Percentiles rank a stretch among this genome's conserved stretches.
Evolutionary conservation across 1,140 invertebrate species (phyloP).

Genomic region (Gryon sp.): DNA sequence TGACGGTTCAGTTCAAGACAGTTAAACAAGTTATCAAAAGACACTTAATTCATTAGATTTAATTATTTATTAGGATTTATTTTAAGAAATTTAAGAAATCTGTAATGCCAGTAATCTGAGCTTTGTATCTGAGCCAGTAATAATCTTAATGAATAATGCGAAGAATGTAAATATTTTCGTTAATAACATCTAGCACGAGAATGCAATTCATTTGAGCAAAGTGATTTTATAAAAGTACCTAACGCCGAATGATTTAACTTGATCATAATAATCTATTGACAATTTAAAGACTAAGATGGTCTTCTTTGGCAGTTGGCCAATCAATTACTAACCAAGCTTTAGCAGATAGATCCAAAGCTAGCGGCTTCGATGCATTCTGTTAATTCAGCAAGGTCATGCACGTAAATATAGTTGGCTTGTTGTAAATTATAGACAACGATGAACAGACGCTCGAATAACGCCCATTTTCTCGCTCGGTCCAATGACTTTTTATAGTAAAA

Average conservation of each 20-base stretch:
- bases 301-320: conserved; percentile 43
- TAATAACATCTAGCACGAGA: conserved; percentile 36
- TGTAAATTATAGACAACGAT: conserved; percentile 39
- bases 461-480: conserved; percentile 25
- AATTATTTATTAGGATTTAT: too few relatives aligned
- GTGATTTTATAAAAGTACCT: conserved; percentile 30
- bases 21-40: too few relatives aligned
- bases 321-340: conserved; percentile 53
- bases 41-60: too few relatives aligned
- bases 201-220: conserved; percentile 23
- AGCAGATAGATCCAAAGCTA: conserved; percentile 46
- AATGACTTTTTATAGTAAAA: conserved; percentile 18
- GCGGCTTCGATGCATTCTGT: conserved; percentile 37
- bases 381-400: conserved; percentile 55
- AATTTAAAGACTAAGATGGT: conserved; percentile 21
- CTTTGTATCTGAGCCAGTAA: neutral
- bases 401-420: conserved; percentile 43
- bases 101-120: too few relatives aligned
- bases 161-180: neutral
- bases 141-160: neutral
- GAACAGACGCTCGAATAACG: conserved; percentile 8
- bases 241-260: conserved; percentile 27
- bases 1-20: too few relatives aligned
- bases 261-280: conserved; percentile 37
- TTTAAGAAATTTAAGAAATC: too few relatives aligned